Evolutionary conservation across 1,140 invertebrate genomes (phyloP), one percentile per base, ranked within the genome.

Genomic region (Lepidurus apus): DNA sequence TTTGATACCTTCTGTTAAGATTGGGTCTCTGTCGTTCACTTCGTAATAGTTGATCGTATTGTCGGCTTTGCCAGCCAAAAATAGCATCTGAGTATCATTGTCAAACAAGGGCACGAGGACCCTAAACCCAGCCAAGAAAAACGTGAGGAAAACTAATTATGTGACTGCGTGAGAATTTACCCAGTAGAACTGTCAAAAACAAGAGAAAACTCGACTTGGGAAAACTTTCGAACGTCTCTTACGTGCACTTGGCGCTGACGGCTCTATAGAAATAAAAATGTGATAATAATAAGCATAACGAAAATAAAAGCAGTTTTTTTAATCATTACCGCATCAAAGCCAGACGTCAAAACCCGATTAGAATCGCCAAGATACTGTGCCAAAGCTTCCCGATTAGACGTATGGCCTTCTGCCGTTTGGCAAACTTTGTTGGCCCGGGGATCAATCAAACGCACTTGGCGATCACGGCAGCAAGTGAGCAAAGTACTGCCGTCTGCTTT

Each of bases 31-130:
- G n/a, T 95, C 93, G 43, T 88, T 91, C 0, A 96, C 89, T 86
- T 96, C 94, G 89, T 94, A 90, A 82, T 95, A 96, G 42, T 90
- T 87, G 74, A 96, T 94, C 0, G 93, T 94, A 0, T 92, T 93
- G 83, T 95, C 94, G 9, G 93, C 94, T 87, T 97, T 96, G n/a
- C 95, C 95, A 81, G 93, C 92, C 45, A 97, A 85, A 85, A 97
- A 97, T 34, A 97, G 87, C 95, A 97, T 96, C 81, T 93, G 93
- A 26, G 96, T 97, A 82, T 97, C 95, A 44, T 92, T 85, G 87
- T 97, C 95, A 84, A 91, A 96, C 0, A 96, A 85, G 0, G 95
- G 95, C 88, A 97, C 95, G 74, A 97, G 84, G 78, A 95, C 92
- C 42, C 89, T 91, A 82, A 43, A 86, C 84, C 74, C 78, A 77